Conservation (phyloP, 1,140 invertebrate species). For the Saccostrea cuccullata region DNA sequence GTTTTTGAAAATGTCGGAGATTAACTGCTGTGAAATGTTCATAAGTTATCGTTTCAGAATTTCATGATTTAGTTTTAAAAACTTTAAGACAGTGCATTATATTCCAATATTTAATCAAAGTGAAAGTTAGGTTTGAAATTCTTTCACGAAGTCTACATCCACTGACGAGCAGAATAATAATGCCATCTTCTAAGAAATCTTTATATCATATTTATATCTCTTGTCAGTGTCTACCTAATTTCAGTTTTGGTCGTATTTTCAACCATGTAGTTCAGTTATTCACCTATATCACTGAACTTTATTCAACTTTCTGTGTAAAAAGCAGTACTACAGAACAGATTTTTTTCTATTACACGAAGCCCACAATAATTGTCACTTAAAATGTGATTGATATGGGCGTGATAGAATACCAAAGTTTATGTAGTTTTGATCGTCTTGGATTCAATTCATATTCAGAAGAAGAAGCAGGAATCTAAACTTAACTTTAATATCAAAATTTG, state of each 20-base stretch:
- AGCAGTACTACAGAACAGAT: too few relatives aligned
- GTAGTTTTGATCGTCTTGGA: background rate
- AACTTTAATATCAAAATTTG: background rate
- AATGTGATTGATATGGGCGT: conserved; percentile 6
- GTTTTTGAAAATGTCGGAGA: background rate
- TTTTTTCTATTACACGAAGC: background rate
- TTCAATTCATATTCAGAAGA: background rate
- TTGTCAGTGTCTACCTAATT: background rate
- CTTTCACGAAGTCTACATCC: background rate
- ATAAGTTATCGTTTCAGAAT: conserved; percentile 5
- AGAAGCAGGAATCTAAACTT: background rate
- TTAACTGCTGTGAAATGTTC: background rate
- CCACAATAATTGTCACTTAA: background rate
- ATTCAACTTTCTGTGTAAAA: too few relatives aligned
- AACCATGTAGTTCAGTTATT: too few relatives aligned
- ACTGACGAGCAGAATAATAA: too few relatives aligned
- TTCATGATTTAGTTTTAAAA: background rate
- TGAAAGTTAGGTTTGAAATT: background rate
- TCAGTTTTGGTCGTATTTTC: too few relatives aligned
- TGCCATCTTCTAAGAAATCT: too few relatives aligned
- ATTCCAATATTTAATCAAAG: background rate
- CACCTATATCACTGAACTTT: too few relatives aligned
- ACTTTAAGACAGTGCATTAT: background rate
- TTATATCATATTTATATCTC: background rate
- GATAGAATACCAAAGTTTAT: background rate